phyloP scores from a whole-genome alignment of 2,888 invertebrate species.

The Cheilosia variabilis region DNA sequence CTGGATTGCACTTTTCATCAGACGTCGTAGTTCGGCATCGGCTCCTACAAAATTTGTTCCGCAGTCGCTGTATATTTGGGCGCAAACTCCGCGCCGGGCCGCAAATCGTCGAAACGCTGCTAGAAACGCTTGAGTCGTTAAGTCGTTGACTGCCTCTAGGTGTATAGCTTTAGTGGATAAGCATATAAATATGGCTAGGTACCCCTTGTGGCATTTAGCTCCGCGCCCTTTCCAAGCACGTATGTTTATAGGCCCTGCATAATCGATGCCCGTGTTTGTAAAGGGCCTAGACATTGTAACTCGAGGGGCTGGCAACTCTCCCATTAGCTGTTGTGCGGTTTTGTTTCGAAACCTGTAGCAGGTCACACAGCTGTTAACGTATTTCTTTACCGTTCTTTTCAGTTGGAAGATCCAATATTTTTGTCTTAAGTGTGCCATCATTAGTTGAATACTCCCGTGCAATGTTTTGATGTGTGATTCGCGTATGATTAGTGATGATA shows the following conservation, averaged over 20 bases:
- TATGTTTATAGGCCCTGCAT: constrained; percentile 73
- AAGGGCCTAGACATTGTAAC: constrained; percentile 10
- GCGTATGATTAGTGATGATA: background rate
- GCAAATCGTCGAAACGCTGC: constrained; percentile 4
- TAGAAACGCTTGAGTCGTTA: background rate
- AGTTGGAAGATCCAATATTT: constrained; percentile 1
- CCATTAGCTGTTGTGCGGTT: too few species aligned
- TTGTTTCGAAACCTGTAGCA: too few species aligned
- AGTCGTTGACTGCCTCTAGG: background rate
- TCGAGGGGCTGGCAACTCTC: constrained; percentile 72
- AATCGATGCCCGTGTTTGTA: constrained; percentile 68
- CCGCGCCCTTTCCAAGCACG: constrained; percentile 57
- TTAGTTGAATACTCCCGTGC: background rate
- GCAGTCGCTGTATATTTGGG: background rate
- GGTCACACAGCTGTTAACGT: too few species aligned
- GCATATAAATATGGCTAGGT: constrained; percentile 77
- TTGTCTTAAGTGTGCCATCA: background rate
- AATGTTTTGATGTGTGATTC: background rate
- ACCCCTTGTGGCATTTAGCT: constrained; percentile 72
- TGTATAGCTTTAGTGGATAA: constrained; percentile 40
- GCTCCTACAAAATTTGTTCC: background rate
- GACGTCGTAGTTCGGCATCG: constrained; percentile 1
- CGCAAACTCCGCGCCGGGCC: background rate
- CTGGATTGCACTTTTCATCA: background rate
- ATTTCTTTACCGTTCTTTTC: background rate